Conservation (phyloP, 2,888 invertebrate genomes). For the Omphaloscelis lunosa region DNA sequence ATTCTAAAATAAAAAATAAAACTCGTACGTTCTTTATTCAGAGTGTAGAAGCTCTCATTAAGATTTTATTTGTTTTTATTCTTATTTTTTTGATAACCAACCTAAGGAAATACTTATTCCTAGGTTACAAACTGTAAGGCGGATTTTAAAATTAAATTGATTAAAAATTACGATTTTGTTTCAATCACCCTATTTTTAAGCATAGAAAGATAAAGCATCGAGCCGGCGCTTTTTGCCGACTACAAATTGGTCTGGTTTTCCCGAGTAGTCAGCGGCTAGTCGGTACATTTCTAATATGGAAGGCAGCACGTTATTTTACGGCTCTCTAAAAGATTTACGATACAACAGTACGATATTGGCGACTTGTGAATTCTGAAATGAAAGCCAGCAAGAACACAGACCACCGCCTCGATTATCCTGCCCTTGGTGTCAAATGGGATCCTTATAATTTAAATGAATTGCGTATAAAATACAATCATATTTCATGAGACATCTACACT, state of each 20-base stretch:
- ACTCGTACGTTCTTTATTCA: not conserved
- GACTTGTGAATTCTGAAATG: not conserved
- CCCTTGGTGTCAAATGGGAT: not conserved
- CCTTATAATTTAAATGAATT: constrained; percentile 5
- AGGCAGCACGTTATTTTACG: not conserved
- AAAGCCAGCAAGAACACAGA: not conserved
- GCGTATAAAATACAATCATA: constrained; percentile 4
- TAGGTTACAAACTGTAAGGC: not conserved
- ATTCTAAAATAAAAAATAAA: not conserved
- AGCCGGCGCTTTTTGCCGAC: not conserved
- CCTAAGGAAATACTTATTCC: not conserved
- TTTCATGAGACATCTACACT: constrained; percentile 1
- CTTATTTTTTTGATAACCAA: not conserved
- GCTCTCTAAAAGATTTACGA: not conserved
- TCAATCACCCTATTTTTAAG: not conserved
- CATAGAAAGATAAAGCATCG: not conserved
- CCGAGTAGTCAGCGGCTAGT: not conserved
- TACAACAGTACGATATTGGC: not conserved
- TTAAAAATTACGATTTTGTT: not conserved
- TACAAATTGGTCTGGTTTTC: not conserved
- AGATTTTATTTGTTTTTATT: too few relatives aligned
- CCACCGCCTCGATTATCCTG: not conserved
- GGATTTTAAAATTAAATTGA: not conserved
- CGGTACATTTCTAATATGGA: not conserved
- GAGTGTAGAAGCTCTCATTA: not conserved